A percentile compares a stretch with the other conserved stretches of the same genome.
Evolutionary conservation across 2,888 invertebrate genomes (phyloP).

Genomic region (Onchidella celtica): DNA sequence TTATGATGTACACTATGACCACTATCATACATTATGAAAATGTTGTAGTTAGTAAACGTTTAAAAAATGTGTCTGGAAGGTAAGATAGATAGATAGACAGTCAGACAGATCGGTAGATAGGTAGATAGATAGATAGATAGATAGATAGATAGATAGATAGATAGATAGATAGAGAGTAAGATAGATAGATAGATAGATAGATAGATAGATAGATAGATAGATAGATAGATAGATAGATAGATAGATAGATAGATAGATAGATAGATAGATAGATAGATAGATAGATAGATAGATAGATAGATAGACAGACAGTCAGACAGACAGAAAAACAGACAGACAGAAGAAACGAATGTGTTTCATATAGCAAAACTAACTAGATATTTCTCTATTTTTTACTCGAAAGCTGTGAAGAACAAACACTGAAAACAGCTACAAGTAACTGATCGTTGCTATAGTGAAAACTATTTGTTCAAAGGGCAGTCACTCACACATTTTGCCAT

Average conservation of each 20-base stretch:
- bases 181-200: neutral
- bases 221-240: neutral
- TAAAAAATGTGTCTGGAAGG: too few relatives aligned
- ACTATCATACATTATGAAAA: too few relatives aligned
- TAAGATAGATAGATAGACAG: neutral
- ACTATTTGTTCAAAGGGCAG: neutral
- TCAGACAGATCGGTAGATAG: neutral
- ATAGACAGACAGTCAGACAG: neutral
- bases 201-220: neutral
- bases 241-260: neutral
- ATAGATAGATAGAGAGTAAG: neutral
- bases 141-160: neutral
- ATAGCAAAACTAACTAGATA: too few relatives aligned
- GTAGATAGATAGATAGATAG: neutral
- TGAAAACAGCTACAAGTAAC: neutral
- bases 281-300: neutral
- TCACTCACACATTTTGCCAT: too few relatives aligned
- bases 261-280: neutral
- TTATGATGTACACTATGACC: too few relatives aligned
- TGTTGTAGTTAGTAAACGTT: too few relatives aligned
- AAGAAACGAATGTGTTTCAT: neutral
- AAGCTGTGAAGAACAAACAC: neutral
- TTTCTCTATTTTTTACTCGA: too few relatives aligned
- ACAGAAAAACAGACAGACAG: neutral
- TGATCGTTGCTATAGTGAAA: too few relatives aligned